Base-by-base conservation (phyloP, 2,888 invertebrate species). In the Azorinus chamasolen region DNA sequence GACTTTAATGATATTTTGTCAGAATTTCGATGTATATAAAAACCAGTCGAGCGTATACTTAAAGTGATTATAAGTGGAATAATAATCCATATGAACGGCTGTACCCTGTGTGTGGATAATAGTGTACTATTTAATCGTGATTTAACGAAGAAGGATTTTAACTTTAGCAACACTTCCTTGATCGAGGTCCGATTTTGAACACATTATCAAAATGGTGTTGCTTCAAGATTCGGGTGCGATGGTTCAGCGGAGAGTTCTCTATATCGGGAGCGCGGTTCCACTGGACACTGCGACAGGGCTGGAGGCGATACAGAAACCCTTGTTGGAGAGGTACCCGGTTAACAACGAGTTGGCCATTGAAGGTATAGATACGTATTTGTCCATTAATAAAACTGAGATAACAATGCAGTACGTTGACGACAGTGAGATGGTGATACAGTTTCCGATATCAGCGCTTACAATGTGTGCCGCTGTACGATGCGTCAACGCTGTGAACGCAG, bases 361-460 rank as follows among this genome's bases (percentile, higher is more conserved):
- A 46, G 93, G 93, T 0, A 90, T 93, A 25, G 89, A 92, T 61
- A 97, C 98, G 84, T 98, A 98, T 97, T 94, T 99, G 64, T 97
- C 97, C 86, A 98, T 99, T 61, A 98, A 98, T 97, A 97, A 97
- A 81, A 98, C 98, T 92, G 99, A 99, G 58, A 96, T 99, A 83
- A 92, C 94, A 62, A 84, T 99, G 84, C 98, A 99, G 94, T 99
- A 99, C 93, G 97, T 98, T 0, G 86, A 83, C 27, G 91, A 91
- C 54, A 68, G 81, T 2, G 83, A 84, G 32, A 85, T 85, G n/a
- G 84, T 89, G 4, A 87, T 91, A 5, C 91, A 89, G 83, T 93
- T 93, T 79, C 93, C 93, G 0, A 91, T 92, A 57, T 83, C 88
- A 6, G 84, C 91, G 0, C 81, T 93, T 10, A 90, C 89, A 25